A percentile compares a stretch with the other conserved stretches of the same genome.
Evolutionary conservation across 2,797 vertebrate genomes (phyloP).

Genomic region (Artibeus jamaicensis): DNA sequence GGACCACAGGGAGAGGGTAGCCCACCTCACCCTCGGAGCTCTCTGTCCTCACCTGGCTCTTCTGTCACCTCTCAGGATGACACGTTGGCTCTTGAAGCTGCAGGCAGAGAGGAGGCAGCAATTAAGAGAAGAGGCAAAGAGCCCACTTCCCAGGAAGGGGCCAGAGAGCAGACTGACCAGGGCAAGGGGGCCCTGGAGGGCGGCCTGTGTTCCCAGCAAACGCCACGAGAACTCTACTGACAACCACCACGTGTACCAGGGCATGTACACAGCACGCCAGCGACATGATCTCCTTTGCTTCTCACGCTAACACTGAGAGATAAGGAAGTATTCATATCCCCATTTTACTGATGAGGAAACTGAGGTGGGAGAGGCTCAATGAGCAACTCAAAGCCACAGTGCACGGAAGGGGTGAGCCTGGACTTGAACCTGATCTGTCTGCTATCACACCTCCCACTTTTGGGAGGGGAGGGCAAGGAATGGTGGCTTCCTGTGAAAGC

Average conservation of each 20-base stretch:
- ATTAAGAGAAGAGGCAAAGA: neutral
- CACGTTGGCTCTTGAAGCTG: slow-evolving; percentile 81
- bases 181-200: too few species aligned
- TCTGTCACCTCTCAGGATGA: slow-evolving; percentile 81
- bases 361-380: neutral
- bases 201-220: neutral
- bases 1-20: neutral
- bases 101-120: slow-evolving; percentile 61
- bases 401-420: neutral
- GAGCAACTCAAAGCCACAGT: neutral
- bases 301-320: neutral
- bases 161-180: neutral
- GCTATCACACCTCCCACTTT: neutral
- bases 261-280: neutral
- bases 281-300: neutral
- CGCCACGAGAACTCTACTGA: fast-evolving
- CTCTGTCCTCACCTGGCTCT: slow-evolving; percentile 83
- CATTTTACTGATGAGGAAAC: neutral
- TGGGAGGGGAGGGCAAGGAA: neutral
- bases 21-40: neutral
- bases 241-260: neutral
- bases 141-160: neutral
- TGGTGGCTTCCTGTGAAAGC: neutral
- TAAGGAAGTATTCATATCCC: neutral
- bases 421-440: neutral